phyloP scores from a whole-genome alignment of 2,113 vertebrate species.

The Ellobius talpinus region DNA sequence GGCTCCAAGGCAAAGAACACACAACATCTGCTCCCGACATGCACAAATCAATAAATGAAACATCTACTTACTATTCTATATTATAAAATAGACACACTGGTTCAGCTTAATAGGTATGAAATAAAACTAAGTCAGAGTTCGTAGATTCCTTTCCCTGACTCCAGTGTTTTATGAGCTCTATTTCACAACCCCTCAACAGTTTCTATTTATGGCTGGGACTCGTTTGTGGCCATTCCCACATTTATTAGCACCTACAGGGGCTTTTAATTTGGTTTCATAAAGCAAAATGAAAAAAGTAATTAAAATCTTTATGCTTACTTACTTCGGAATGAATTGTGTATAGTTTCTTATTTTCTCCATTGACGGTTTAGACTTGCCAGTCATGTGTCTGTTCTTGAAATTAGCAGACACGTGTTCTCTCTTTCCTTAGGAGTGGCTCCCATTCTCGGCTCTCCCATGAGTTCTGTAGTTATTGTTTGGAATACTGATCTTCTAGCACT shows the following conservation, averaged over 20 bases:
- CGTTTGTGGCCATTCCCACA: background rate
- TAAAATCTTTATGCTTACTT: background rate
- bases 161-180: background rate
- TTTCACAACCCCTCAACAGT: background rate
- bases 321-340: background rate
- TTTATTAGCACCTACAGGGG: background rate
- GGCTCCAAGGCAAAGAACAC: background rate
- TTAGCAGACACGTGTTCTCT: background rate
- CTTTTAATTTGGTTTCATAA: constrained; percentile 36
- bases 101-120: background rate
- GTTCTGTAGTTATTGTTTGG: background rate
- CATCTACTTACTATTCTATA: background rate
- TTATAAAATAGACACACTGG: background rate
- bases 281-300: background rate
- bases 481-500: background rate
- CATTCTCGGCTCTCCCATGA: background rate
- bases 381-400: background rate
- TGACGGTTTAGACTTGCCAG: background rate
- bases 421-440: background rate
- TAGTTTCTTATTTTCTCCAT: background rate
- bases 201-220: background rate
- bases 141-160: background rate
- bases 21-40: background rate
- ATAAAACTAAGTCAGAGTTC: background rate
- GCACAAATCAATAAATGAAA: background rate